Base-by-base conservation (phyloP, 92 coral and sea anemone species). In the Epizoanthus fatuus region DNA sequence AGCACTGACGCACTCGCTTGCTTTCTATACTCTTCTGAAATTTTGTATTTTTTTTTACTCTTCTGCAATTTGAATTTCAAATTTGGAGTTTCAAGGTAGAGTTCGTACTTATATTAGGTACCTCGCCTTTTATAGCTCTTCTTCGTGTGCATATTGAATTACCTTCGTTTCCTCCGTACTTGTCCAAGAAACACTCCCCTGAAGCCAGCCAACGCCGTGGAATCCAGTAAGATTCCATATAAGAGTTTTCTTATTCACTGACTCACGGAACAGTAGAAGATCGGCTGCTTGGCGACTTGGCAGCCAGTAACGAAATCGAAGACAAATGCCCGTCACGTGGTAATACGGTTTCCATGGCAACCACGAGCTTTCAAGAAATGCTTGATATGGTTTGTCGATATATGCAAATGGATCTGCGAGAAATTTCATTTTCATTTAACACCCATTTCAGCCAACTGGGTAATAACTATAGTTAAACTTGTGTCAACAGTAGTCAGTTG, bases 191-290 rank as follows among this genome's bases (percentile, higher is more conserved):
- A 91, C 89, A 17, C 75, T 86, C 47, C 89, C 96, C 20, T 77
- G 54, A 22, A 51, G 59, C 96, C 96, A 93, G 15, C 35, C 64
- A 40, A 55, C 32, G 10, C 96, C 96, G 70, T 93, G 96, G 60
- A 84, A 90, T 55, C 96, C 96, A 51, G 74, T 70, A 14, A 93
- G 63, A 60, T 71, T 84, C 88, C 89, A 93, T 7, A 93, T 35
- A 56, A 81, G 52, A 20, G 29, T 39, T 32, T 51, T 67, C 7
- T 9, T 38, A 11, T 44, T 60, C 11, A 7, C 25, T 4, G 86
- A 63, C 20, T 68, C 63, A 35, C 54, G 44, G 56, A 64, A 78
- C 35, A 90, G 75, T 68, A 63, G 76, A 10, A 93, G 85, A 11
- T 69, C 42, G n/a, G 90, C 53, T 10, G 44, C 38, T 7, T 66